phyloP scores from a whole-genome alignment of 2,888 invertebrate species.

The Cheilosia soror region DNA sequence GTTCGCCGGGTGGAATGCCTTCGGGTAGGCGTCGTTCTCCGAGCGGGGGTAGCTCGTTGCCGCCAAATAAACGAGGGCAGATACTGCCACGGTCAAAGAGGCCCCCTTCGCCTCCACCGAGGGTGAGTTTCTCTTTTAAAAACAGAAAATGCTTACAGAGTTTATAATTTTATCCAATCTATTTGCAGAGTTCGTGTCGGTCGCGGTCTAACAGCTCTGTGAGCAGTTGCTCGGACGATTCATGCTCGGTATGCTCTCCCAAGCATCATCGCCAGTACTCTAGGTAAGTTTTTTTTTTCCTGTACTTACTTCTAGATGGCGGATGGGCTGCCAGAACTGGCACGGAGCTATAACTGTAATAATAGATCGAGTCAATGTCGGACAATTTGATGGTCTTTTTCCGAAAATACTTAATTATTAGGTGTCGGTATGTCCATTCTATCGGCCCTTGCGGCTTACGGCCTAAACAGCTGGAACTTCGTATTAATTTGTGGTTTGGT shows the following conservation, averaged over 20 bases:
- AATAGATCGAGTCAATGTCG: no score
- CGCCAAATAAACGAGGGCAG: constrained; percentile 78
- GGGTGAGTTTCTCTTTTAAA: constrained; percentile 78
- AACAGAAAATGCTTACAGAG: background rate
- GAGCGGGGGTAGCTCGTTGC: constrained; percentile 78
- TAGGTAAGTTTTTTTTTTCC: constrained; percentile 79
- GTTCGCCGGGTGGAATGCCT: constrained; percentile 78
- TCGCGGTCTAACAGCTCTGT: constrained; percentile 90
- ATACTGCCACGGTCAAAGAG: constrained; percentile 83
- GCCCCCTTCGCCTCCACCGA: constrained; percentile 84
- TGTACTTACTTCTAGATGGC: no score
- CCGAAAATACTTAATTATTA: no score
- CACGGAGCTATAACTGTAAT: no score
- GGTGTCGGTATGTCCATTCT: no score
- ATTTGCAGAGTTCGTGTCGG: constrained; percentile 83
- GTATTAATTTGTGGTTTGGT: no score
- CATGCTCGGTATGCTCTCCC: constrained; percentile 93
- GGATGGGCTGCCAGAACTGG: no score
- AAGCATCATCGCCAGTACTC: constrained; percentile 83
- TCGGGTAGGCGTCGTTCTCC: constrained; percentile 79
- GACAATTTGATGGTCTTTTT: no score
- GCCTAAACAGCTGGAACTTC: no score
- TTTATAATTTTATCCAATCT: background rate
- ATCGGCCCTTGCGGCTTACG: no score
- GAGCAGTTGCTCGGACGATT: constrained; percentile 93